Evolutionary conservation across 2,888 invertebrate species (phyloP).

Genomic region (Melikaiella ostensackeni): DNA sequence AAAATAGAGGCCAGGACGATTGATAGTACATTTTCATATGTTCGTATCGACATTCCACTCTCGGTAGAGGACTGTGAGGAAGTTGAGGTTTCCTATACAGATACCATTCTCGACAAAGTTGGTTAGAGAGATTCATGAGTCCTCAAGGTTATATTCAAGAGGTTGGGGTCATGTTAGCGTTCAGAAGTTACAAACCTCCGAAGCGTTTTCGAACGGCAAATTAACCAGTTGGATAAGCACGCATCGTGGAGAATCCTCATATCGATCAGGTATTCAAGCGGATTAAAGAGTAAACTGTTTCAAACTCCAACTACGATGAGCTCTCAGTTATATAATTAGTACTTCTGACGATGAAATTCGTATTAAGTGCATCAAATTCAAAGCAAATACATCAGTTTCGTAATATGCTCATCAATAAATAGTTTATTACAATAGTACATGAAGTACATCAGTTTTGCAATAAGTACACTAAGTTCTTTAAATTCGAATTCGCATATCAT

Average conservation of each 20-base stretch:
- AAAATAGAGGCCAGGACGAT: background rate
- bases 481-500: background rate
- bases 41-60: conserved; percentile 52
- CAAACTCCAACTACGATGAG: background rate
- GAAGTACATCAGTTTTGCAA: background rate
- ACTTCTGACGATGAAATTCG: background rate
- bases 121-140: conserved; percentile 51
- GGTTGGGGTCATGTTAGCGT: conserved; percentile 55
- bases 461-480: background rate
- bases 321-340: background rate
- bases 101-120: conserved; percentile 47
- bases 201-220: conserved; percentile 56
- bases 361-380: background rate
- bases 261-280: conserved; percentile 12
- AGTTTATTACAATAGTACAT: too few species aligned
- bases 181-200: conserved; percentile 56
- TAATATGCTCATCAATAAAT: too few species aligned
- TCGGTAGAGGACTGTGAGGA: conserved; percentile 45
- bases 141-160: conserved; percentile 53
- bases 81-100: conserved; percentile 20
- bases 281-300: background rate
- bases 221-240: conserved; percentile 50
- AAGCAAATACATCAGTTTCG: background rate
- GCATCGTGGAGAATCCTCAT: background rate
- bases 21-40: conserved; percentile 43